Percentiles rank a stretch among this genome's conserved stretches.
These are phyloP conservation scores for Diadophis punctatus DNA, from an alignment of 2,113 vertebrate genomes.

Conservation along the genomic window DNA sequence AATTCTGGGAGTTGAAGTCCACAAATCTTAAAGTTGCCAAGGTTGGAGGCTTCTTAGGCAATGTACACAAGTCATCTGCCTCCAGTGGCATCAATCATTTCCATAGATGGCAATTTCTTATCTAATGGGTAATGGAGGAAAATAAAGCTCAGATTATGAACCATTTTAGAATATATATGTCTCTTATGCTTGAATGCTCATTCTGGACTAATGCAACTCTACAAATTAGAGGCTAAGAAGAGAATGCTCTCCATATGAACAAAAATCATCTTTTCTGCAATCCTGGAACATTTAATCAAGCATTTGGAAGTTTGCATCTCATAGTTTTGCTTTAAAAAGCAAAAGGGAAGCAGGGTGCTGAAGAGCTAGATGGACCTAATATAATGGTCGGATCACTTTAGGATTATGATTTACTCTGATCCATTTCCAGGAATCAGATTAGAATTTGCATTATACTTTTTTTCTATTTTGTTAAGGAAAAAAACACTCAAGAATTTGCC, in stretches of 20 bases:
- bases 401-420: slow-evolving; percentile 34
- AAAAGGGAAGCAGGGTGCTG: slow-evolving; percentile 44
- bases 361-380: slow-evolving; percentile 10
- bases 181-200: background rate
- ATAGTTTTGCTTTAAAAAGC: slow-evolving; percentile 55
- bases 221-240: background rate
- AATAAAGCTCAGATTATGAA: background rate
- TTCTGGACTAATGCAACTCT: background rate
- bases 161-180: background rate
- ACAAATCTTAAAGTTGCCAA: background rate
- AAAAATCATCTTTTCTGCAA: background rate
- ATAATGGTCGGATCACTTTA: slow-evolving; percentile 43
- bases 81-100: background rate
- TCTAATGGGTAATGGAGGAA: background rate
- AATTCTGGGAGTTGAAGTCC: background rate
- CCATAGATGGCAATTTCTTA: background rate
- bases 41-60: background rate
- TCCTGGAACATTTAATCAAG: background rate
- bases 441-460: slow-evolving; percentile 9
- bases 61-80: background rate
- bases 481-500: slow-evolving; percentile 33
- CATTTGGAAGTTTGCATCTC: background rate
- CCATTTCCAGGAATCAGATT: slow-evolving; percentile 44
- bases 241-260: background rate
- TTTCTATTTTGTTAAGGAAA: slow-evolving; percentile 30